These are phyloP conservation scores for Momotus momota DNA, from an alignment of 2,797 vertebrate genomes.

Conservation along the genomic window DNA sequence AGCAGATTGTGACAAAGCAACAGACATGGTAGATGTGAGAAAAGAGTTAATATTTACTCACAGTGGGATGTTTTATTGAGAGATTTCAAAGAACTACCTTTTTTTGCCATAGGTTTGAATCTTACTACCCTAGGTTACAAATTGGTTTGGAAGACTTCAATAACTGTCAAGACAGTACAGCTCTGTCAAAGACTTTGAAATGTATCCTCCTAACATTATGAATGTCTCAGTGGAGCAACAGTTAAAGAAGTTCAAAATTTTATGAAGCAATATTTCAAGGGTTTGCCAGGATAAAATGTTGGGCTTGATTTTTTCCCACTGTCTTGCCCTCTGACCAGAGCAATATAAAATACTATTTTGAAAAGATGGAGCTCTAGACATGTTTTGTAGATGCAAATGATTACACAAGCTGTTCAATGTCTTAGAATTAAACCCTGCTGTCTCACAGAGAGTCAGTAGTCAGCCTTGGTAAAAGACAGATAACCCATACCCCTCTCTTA, in stretches of 20 bases:
- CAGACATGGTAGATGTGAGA: not conserved
- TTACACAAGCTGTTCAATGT: not conserved
- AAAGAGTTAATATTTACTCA: not conserved
- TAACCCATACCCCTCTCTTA: not conserved
- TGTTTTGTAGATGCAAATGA: not conserved
- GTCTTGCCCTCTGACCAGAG: not conserved
- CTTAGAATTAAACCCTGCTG: not conserved
- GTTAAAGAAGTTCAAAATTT: not conserved
- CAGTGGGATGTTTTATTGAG: not conserved
- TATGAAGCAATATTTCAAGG: not conserved
- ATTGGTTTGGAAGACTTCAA: not conserved
- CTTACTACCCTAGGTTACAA: not conserved
- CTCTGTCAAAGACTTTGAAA: not conserved
- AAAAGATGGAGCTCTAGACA: not conserved
- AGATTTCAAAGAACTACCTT: not conserved
- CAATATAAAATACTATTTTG: not conserved
- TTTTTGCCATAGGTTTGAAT: not conserved
- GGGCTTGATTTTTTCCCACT: not conserved
- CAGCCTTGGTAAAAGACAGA: not conserved
- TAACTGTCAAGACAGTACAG: not conserved
- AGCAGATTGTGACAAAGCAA: not conserved
- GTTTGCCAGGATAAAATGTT: not conserved
- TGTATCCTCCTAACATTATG: not conserved
- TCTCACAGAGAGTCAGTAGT: not conserved
- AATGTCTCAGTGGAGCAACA: not conserved